Evolutionary conservation across 2,888 invertebrate genomes (phyloP).

Genomic region (Gastrophysa polygoni): DNA sequence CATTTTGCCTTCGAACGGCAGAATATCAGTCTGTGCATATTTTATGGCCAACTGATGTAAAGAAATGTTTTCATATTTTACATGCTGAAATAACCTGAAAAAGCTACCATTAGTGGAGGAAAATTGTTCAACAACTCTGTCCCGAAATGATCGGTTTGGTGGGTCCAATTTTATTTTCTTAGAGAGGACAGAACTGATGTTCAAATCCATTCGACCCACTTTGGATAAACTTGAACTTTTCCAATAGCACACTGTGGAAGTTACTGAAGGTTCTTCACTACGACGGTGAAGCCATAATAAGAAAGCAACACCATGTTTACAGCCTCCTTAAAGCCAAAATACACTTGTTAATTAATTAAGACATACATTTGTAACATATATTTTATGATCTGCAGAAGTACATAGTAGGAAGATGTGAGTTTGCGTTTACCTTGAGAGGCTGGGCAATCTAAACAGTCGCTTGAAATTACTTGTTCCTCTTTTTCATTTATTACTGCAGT

Average conservation of each 20-base stretch:
- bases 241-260: constrained; percentile 2
- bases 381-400: too few species aligned
- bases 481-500: constrained; percentile 26
- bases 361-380: too few species aligned
- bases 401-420: too few species aligned
- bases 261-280: constrained; percentile 23
- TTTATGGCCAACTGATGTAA: constrained; percentile 2
- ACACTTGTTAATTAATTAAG: too few species aligned
- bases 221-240: background rate
- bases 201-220: background rate
- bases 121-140: background rate
- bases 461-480: constrained; percentile 12
- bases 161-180: background rate
- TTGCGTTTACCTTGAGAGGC: constrained; percentile 20
- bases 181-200: background rate
- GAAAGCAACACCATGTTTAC: constrained; percentile 34
- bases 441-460: constrained; percentile 27
- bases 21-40: too few species aligned
- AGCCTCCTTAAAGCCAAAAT: constrained; percentile 25
- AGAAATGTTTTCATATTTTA: constrained; percentile 1
- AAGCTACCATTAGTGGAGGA: background rate
- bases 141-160: background rate
- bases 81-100: background rate
- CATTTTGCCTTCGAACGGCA: too few species aligned
- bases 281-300: constrained; percentile 16